Percentiles rank a stretch among this genome's conserved stretches.
Evolutionary conservation across 2,113 vertebrate species (phyloP).

Genomic region (Sardina pilchardus): DNA sequence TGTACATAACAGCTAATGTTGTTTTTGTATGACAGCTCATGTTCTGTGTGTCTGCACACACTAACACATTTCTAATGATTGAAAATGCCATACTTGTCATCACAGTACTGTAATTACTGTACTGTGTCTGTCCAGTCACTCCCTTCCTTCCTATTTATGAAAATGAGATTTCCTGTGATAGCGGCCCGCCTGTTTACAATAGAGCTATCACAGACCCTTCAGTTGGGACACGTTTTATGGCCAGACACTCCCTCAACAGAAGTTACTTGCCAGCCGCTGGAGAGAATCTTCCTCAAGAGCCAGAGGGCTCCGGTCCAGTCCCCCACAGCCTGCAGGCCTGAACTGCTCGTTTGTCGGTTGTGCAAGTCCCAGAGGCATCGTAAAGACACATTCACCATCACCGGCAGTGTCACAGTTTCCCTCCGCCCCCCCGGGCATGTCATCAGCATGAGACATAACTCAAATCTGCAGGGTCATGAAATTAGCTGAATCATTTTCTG

Average conservation of each 20-base stretch:
- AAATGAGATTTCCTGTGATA: not conserved
- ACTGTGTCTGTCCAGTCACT: not conserved
- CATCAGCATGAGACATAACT: not conserved
- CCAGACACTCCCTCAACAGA: not conserved
- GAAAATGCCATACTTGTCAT: not conserved
- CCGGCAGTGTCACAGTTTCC: not conserved
- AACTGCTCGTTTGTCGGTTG: not conserved
- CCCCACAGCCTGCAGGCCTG: not conserved
- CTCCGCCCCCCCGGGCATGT: not conserved
- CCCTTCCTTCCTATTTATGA: not conserved
- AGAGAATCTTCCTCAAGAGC: not conserved
- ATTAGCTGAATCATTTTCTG: not conserved
- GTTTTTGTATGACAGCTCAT: not conserved
- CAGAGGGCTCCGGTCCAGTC: not conserved
- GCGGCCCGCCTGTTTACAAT: not conserved
- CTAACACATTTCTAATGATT: not conserved
- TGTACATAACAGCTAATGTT: not conserved
- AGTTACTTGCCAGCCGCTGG: not conserved
- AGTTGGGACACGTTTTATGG: not conserved
- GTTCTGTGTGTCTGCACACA: not conserved
- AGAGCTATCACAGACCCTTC: not conserved
- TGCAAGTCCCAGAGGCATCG: not conserved
- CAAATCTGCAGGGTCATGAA: not conserved
- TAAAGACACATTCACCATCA: conserved; percentile 7
- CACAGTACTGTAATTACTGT: not conserved